Conservation (phyloP, 2,888 invertebrate genomes). For the Stenichneumon culpator region DNA sequence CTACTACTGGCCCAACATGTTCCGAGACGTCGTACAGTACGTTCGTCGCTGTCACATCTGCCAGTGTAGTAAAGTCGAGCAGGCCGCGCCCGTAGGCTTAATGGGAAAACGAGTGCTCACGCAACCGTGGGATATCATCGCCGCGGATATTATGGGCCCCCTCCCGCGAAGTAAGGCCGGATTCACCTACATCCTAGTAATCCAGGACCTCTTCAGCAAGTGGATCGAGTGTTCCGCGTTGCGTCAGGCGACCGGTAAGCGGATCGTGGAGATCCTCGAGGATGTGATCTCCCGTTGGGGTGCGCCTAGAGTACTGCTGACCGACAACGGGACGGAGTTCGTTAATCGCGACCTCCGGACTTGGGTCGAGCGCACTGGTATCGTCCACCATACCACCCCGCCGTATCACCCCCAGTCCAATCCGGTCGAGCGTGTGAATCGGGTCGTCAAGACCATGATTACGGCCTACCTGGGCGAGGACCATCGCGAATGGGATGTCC, state of each 20-base stretch:
- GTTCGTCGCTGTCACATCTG: slow-evolving; percentile 65
- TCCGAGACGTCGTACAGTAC: slow-evolving; percentile 61
- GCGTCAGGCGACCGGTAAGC: neutral
- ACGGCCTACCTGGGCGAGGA: too few relatives aligned
- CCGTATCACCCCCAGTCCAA: slow-evolving; percentile 58
- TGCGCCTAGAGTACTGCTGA: slow-evolving; percentile 12
- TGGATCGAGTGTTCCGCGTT: slow-evolving; percentile 39
- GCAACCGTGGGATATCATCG: slow-evolving; percentile 63
- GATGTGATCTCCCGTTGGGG: slow-evolving; percentile 49
- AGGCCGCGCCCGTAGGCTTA: slow-evolving; percentile 48
- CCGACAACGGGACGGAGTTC: slow-evolving; percentile 61
- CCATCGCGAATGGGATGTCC: too few relatives aligned
- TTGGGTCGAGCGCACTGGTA: neutral
- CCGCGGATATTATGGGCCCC: slow-evolving; percentile 71
- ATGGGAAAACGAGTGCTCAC: slow-evolving; percentile 59
- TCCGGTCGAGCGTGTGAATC: slow-evolving; percentile 44
- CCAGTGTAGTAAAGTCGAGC: slow-evolving; percentile 49
- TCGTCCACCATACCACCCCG: slow-evolving; percentile 18
- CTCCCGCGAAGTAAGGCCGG: slow-evolving; percentile 56
- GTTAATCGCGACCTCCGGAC: neutral
- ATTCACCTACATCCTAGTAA: slow-evolving; percentile 35
- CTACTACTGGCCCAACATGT: slow-evolving; percentile 73
- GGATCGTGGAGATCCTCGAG: slow-evolving; percentile 24
- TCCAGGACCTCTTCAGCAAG: slow-evolving; percentile 50
- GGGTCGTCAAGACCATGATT: slow-evolving; percentile 46